Conservation (phyloP, 2,797 vertebrate species). For the Sylvia borin region DNA sequence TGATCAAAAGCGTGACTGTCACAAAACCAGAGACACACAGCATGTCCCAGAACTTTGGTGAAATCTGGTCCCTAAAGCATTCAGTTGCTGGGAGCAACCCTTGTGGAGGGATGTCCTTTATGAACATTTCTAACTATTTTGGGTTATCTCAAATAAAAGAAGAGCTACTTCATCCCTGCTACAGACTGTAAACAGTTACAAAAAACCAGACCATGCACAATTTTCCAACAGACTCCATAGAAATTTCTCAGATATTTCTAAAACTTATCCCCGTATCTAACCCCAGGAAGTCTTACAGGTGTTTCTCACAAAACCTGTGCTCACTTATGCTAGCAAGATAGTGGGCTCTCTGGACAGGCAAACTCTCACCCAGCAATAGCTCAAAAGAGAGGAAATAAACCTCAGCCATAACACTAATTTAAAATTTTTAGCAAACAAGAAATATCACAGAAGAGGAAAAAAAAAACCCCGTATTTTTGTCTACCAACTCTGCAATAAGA, state of each 20-base stretch:
- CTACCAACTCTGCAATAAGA: background rate
- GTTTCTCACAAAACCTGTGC: background rate
- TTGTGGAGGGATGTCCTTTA: background rate
- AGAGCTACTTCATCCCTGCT: background rate
- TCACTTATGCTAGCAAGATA: background rate
- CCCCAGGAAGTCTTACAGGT: background rate
- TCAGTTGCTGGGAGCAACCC: background rate
- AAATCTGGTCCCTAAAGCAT: background rate
- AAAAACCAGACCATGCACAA: background rate
- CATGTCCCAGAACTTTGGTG: background rate
- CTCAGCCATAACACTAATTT: background rate
- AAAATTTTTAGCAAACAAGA: background rate
- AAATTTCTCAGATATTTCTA: background rate
- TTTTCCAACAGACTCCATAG: background rate
- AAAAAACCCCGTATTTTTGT: background rate
- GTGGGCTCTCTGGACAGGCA: background rate
- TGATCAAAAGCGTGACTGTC: constrained; percentile 12
- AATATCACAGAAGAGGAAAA: background rate
- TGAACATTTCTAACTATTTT: background rate
- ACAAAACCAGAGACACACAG: constrained; percentile 2
- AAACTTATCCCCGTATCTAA: background rate
- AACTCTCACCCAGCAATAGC: background rate
- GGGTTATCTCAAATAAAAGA: background rate
- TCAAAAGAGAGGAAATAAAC: background rate
- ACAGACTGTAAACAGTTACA: background rate